Evolutionary conservation across 2,888 invertebrate species (phyloP).

Genomic region (Itoplectis maculator): DNA sequence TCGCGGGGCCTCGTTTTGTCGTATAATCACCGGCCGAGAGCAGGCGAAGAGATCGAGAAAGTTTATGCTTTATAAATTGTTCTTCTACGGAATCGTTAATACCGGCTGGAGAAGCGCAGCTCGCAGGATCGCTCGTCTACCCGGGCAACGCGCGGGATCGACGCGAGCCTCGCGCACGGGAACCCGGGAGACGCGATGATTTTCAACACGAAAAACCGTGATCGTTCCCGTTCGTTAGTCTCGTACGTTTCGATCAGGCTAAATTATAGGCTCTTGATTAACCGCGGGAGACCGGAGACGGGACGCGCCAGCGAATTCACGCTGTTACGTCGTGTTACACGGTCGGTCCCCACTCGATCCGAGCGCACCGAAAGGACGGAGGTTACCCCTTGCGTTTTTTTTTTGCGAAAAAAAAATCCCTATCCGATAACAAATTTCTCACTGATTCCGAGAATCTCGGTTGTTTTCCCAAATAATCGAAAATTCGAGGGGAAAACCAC

Average conservation of each 20-base stretch:
- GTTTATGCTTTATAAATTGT: conserved; percentile 83
- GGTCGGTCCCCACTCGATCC: conserved; percentile 22
- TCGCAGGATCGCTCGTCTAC: conserved; percentile 36
- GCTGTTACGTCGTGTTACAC: conserved; percentile 32
- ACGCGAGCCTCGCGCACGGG: conserved; percentile 25
- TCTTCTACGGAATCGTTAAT: conserved; percentile 83
- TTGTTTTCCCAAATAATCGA: too few relatives aligned
- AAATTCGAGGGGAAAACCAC: too few relatives aligned
- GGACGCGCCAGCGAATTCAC: conserved; percentile 36
- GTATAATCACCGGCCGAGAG: conserved; percentile 68
- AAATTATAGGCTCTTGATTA: conserved; percentile 85
- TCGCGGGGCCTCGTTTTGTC: conserved; percentile 75
- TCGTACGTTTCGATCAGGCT: conserved; percentile 83
- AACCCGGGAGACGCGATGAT: conserved; percentile 75
- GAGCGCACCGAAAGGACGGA: conserved; percentile 40
- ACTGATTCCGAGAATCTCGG: too few relatives aligned
- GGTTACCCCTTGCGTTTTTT: too few relatives aligned
- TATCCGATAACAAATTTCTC: too few relatives aligned
- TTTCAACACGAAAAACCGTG: conserved; percentile 83
- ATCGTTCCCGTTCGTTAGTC: conserved; percentile 84
- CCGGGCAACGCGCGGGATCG: conserved; percentile 43
- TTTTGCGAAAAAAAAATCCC: too few relatives aligned
- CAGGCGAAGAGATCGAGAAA: conserved; percentile 76
- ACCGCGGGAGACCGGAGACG: conserved; percentile 69
- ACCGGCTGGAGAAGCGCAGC: conserved; percentile 36